Evolutionary conservation across 2,888 invertebrate species (phyloP).

Genomic region (Philaethria dido): DNA sequence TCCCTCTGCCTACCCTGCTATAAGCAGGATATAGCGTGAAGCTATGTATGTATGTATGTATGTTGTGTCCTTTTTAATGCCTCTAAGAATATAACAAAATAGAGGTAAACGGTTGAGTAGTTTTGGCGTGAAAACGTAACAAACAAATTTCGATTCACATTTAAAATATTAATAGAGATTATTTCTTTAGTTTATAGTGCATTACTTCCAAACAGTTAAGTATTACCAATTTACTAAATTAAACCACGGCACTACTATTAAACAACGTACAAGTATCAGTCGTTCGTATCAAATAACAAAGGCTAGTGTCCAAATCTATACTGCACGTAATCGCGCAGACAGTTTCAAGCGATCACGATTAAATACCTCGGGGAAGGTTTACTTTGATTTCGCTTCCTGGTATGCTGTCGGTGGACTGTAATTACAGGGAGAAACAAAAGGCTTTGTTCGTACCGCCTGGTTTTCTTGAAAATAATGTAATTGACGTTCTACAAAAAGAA

Average conservation of each 20-base stretch:
- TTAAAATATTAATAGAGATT: too few relatives aligned
- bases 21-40: too few relatives aligned
- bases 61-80: too few relatives aligned
- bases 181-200: too few relatives aligned
- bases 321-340: constrained; percentile 3
- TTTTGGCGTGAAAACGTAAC: too few relatives aligned
- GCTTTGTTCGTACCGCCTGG: constrained; percentile 8
- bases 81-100: too few relatives aligned
- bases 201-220: too few relatives aligned
- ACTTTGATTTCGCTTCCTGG: constrained; percentile 23
- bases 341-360: constrained; percentile 19
- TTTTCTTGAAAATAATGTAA: constrained; percentile 10
- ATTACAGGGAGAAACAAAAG: constrained; percentile 17
- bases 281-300: constrained; percentile 3
- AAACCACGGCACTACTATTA: neutral
- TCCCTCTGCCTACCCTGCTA: too few relatives aligned
- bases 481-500: neutral
- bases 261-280: neutral
- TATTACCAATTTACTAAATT: neutral
- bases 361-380: constrained; percentile 26
- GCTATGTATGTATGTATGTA: too few relatives aligned
- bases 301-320: constrained; percentile 9
- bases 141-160: too few relatives aligned
- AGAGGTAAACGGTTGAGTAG: too few relatives aligned
- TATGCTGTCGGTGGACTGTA: constrained; percentile 23